Conservation (phyloP, 1,140 invertebrate species). For the Aplysia californica region DNA sequence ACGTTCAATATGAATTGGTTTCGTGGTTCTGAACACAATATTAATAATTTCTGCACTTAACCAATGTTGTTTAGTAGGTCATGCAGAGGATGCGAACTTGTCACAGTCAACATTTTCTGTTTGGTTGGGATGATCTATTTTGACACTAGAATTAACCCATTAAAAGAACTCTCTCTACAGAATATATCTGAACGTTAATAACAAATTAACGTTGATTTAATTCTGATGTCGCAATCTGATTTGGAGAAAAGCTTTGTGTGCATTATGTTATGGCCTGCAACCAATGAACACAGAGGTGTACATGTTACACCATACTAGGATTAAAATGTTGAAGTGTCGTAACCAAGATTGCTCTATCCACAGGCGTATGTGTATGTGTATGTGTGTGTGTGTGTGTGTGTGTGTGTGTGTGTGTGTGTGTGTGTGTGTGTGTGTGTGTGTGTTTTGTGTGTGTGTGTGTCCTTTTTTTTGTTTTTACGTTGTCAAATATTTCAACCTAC, state of each 20-base stretch:
- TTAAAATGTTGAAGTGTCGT: neutral
- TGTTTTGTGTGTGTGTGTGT: too few relatives aligned
- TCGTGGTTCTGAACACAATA: too few relatives aligned
- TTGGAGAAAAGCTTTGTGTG: neutral
- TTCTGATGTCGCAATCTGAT: neutral
- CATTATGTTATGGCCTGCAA: neutral
- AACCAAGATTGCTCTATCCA: neutral
- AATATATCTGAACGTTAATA: neutral
- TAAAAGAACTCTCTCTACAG: too few relatives aligned
- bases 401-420: constrained; percentile 26
- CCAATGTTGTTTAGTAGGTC: too few relatives aligned
- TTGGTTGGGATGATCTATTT: too few relatives aligned
- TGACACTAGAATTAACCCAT: too few relatives aligned
- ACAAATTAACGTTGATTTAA: neutral
- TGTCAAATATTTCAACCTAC: too few relatives aligned
- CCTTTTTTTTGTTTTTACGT: too few relatives aligned
- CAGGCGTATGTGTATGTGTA: neutral
- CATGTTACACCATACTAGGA: neutral
- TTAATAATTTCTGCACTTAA: too few relatives aligned
- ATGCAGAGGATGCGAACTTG: too few relatives aligned
- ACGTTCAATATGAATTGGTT: too few relatives aligned
- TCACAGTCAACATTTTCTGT: too few relatives aligned
- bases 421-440: constrained; percentile 21
- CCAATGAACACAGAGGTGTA: neutral
- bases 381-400: constrained; percentile 16